Conservation (phyloP, 2,888 invertebrate species). For the Leucophora obtusa region DNA sequence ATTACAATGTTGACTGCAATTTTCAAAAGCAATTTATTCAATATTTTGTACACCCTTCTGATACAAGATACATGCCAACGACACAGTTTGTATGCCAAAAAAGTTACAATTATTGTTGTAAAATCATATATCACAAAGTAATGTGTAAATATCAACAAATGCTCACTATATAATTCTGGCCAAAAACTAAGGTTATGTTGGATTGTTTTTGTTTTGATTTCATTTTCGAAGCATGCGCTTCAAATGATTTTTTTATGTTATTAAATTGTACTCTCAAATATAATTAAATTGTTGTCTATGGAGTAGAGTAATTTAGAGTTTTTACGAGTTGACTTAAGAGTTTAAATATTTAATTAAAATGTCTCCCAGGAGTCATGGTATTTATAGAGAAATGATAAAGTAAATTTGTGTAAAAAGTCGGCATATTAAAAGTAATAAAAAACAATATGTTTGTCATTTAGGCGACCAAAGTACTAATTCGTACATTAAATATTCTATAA, state of each 20-base stretch:
- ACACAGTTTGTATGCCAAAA: conserved; percentile 69
- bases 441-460: too few relatives aligned
- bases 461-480: too few relatives aligned
- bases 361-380: neutral
- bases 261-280: neutral
- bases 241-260: neutral
- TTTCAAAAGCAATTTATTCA: too few relatives aligned
- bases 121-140: conserved; percentile 2
- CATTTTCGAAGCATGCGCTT: conserved; percentile 40
- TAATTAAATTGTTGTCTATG: neutral
- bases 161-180: neutral
- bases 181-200: neutral
- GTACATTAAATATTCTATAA: too few relatives aligned
- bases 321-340: neutral
- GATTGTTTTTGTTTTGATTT: conserved; percentile 9
- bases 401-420: too few relatives aligned
- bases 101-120: neutral
- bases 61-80: conserved; percentile 68
- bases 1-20: neutral
- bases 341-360: conserved; percentile 20
- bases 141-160: neutral
- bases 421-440: too few relatives aligned
- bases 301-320: neutral
- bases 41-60: too few relatives aligned
- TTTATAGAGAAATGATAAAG: neutral